Evolutionary conservation across 2,888 invertebrate species (phyloP), one percentile per base, ranked within the genome.

Genomic region (Psylliodes chrysocephalus): DNA sequence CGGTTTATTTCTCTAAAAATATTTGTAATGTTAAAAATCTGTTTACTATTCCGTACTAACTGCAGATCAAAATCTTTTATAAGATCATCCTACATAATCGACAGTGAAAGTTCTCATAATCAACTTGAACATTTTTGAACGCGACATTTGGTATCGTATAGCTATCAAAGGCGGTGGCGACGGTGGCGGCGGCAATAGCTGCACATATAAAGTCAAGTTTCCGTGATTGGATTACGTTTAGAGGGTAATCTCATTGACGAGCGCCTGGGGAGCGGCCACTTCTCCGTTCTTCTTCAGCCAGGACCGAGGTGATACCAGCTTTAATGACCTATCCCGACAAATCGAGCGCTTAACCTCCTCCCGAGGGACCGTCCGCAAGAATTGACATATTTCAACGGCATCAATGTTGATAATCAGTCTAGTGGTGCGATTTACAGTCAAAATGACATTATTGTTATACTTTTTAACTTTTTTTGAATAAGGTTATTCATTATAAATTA

Each of bases 191-290:
- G 54, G 54, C 40, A n/a, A 22, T 38, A 35, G 38, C 38, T 4
- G 38, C 64, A 56, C 63, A 54, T 42, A 60, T 49, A 49, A 49
- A 49, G 49, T 49, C 49, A 49, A 49, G 61, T 66, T 62, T 64
- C 63, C 71, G 86, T 87, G 88, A 89, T 89, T 89, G 88, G 88
- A 88, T 88, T 88, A 87, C 87, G 85, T 85, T 83, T 82, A 83
- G 82, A 82, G 82, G 82, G 83, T 83, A 83, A 84, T 84, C 83
- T 82, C 75, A 82, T 82, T 86, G 87, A 88, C 87, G 88, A 88
- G 88, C 82, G 87, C 84, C 88, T 71, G 69, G 87, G 86, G 87
- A 86, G 53, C 52, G 60, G 59, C 46, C 51, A 61, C 57, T 57
- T 65, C 60, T 63, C 60, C 53, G 67, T 42, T 52, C 61, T 65